phyloP scores from a whole-genome alignment of 2,113 vertebrate genomes.

The Euleptes europaea region DNA sequence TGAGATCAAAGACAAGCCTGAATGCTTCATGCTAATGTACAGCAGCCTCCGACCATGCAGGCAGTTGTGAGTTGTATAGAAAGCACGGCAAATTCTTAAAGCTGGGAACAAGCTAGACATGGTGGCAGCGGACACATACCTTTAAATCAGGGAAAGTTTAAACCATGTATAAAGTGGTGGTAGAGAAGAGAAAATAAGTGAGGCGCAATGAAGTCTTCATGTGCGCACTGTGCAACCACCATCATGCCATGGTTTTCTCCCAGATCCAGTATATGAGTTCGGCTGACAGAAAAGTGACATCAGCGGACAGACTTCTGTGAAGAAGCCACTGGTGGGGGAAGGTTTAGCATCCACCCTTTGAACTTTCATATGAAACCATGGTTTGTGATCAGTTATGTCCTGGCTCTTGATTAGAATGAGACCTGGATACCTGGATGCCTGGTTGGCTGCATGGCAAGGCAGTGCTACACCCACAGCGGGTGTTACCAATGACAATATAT shows the following conservation, averaged over 20 bases:
- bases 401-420: no score
- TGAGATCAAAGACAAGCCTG: neutral
- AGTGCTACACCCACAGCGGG: no score
- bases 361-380: no score
- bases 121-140: neutral
- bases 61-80: neutral
- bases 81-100: neutral
- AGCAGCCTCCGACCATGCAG: neutral
- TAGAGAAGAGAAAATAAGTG: neutral
- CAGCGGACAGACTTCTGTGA: neutral
- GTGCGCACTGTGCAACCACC: neutral
- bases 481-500: no score
- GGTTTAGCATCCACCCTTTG: neutral
- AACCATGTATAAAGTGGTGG: neutral
- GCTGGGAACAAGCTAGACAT: neutral
- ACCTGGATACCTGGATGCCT: no score
- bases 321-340: neutral
- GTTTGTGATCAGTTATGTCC: no score
- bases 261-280: no score
- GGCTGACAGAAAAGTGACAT: neutral
- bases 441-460: no score
- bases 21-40: neutral
- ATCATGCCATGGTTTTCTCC: no score
- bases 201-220: neutral
- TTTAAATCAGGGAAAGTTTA: neutral